Percentiles rank a stretch among this genome's conserved stretches.
Evolutionary conservation across 2,797 vertebrate species (phyloP).

Genomic region (Tenualosa ilisha): DNA sequence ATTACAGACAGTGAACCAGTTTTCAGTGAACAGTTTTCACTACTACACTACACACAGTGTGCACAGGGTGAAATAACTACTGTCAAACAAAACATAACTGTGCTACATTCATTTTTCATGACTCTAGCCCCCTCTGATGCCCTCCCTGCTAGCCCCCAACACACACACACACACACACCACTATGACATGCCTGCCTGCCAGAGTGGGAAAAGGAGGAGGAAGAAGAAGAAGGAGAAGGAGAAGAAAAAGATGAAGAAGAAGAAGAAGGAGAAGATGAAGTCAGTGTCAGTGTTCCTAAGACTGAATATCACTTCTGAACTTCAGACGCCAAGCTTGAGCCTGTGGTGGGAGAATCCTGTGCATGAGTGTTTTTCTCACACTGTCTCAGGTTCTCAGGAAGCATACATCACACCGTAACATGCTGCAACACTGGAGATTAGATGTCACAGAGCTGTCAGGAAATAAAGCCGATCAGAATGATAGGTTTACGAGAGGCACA

Average conservation of each 20-base stretch:
- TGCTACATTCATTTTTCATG: too few relatives aligned
- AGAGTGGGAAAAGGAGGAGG: slow-evolving; percentile 23
- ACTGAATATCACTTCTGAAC: slow-evolving; percentile 47
- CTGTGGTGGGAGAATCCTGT: slow-evolving; percentile 41
- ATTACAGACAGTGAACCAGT: too few relatives aligned
- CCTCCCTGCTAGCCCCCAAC: too few relatives aligned
- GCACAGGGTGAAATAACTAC: too few relatives aligned
- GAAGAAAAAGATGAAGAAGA: not conserved
- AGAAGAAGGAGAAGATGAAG: not conserved
- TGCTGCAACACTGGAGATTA: not conserved
- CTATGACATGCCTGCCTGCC: too few relatives aligned
- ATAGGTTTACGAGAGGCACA: not conserved
- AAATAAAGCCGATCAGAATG: not conserved
- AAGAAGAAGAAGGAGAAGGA: not conserved
- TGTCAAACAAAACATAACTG: too few relatives aligned
- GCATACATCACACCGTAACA: not conserved
- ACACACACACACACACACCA: too few relatives aligned
- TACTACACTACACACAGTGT: too few relatives aligned
- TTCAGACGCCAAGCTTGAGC: slow-evolving; percentile 41
- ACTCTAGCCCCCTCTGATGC: too few relatives aligned
- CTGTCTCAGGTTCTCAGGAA: not conserved
- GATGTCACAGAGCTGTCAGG: slow-evolving; percentile 2
- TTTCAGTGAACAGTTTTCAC: too few relatives aligned
- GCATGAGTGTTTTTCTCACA: not conserved
- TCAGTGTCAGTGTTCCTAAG: slow-evolving; percentile 4